Evolutionary conservation across 2,797 vertebrate species (phyloP).

Genomic region (Premnoplex brunnescens): DNA sequence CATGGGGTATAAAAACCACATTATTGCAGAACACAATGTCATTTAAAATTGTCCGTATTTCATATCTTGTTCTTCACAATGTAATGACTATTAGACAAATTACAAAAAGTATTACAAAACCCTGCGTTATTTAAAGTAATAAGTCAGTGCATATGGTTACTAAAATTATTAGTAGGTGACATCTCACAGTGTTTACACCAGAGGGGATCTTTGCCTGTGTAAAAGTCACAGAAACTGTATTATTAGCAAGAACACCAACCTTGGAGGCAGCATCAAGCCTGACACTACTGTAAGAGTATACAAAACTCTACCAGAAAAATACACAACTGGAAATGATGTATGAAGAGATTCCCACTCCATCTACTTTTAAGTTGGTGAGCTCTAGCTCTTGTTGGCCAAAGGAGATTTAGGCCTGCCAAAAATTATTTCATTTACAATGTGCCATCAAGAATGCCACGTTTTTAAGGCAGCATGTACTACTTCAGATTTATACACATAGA

Average conservation of each 20-base stretch:
- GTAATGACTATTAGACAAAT: not conserved
- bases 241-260: not conserved
- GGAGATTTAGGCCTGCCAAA: slow-evolving; percentile 5
- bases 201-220: not conserved
- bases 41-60: not conserved
- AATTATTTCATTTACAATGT: not conserved
- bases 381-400: not conserved
- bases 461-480: not conserved
- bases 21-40: not conserved
- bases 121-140: not conserved
- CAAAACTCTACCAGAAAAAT: not conserved
- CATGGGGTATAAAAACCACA: not conserved
- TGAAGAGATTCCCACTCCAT: not conserved
- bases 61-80: not conserved
- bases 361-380: not conserved
- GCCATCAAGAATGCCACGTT: not conserved
- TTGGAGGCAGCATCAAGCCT: not conserved
- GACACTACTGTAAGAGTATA: not conserved
- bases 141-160: not conserved
- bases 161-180: not conserved
- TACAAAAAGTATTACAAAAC: not conserved
- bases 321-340: not conserved
- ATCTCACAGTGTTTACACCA: not conserved
- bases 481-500: not conserved
- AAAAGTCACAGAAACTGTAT: not conserved